Evolutionary conservation across 2,888 invertebrate species (phyloP).

Genomic region (Muschampia plurimacula): DNA sequence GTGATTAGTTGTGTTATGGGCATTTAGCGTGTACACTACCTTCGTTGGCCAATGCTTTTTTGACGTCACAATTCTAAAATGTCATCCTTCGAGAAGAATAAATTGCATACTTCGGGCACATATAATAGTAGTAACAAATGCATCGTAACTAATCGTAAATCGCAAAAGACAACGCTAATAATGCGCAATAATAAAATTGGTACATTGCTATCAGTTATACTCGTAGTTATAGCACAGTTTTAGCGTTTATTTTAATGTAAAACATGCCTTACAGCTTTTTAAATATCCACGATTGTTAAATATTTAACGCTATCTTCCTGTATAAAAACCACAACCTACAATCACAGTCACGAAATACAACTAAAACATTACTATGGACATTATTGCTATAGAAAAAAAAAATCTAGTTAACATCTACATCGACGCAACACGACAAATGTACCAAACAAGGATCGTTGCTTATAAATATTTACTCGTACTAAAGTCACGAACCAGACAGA

Average conservation of each 20-base stretch:
- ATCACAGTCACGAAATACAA: constrained; percentile 32
- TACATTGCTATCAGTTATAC: neutral
- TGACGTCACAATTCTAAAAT: constrained; percentile 35
- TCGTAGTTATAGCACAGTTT: neutral
- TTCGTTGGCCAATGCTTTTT: constrained; percentile 24
- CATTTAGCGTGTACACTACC: constrained; percentile 7
- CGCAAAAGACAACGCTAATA: too few species aligned
- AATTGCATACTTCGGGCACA: constrained; percentile 21
- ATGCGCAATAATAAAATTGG: too few species aligned
- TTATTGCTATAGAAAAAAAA: constrained; percentile 27
- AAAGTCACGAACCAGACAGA: constrained; percentile 34
- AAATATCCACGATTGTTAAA: constrained; percentile 32
- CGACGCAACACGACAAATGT: constrained; percentile 37
- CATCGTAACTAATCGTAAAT: too few species aligned
- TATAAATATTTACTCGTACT: constrained; percentile 37
- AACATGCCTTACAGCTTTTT: constrained; percentile 19
- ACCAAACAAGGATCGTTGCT: constrained; percentile 36
- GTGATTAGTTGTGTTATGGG: neutral
- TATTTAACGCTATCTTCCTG: constrained; percentile 32
- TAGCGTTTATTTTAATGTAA: constrained; percentile 7
- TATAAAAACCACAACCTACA: constrained; percentile 27
- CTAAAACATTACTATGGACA: constrained; percentile 24
- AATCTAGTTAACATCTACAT: constrained; percentile 28
- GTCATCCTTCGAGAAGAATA: constrained; percentile 18
- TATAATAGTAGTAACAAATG: too few species aligned